Conservation (phyloP, 2,797 vertebrate genomes). For the Hybognathus amarus region DNA sequence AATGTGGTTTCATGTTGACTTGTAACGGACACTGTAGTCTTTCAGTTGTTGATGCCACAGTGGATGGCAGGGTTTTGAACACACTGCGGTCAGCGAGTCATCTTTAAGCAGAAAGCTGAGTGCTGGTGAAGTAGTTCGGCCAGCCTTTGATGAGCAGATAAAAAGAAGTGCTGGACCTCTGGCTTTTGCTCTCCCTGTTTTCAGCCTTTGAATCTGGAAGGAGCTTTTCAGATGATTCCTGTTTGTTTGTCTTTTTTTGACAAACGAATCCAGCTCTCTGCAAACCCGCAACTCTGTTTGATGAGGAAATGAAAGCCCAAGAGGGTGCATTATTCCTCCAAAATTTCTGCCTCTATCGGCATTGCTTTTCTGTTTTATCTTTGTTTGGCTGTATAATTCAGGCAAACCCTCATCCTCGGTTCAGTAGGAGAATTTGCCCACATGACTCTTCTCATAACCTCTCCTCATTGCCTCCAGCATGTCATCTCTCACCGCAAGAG, state of each 20-base stretch:
- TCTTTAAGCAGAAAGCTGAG: slow-evolving; percentile 41
- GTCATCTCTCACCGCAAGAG: slow-evolving; percentile 35
- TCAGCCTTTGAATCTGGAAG: slow-evolving; percentile 35
- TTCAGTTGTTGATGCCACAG: background rate
- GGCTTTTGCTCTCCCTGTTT: slow-evolving; percentile 35
- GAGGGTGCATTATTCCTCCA: slow-evolving; percentile 34
- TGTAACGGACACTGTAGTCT: slow-evolving; percentile 1
- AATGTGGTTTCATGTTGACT: background rate
- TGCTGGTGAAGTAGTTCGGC: slow-evolving; percentile 33
- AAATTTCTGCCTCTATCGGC: slow-evolving; percentile 20
- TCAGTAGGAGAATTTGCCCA: slow-evolving; percentile 23
- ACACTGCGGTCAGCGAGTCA: slow-evolving; percentile 11
- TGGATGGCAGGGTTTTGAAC: slow-evolving; percentile 12
- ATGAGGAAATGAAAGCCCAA: slow-evolving; percentile 54
- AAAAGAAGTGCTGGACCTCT: slow-evolving; percentile 49
- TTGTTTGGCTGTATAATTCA: slow-evolving; percentile 30
- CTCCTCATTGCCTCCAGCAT: slow-evolving; percentile 17
- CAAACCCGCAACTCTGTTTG: slow-evolving; percentile 47
- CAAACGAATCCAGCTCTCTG: slow-evolving; percentile 32
- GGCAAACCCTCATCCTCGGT: background rate
- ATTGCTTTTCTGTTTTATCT: slow-evolving; percentile 41
- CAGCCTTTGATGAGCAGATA: slow-evolving; percentile 54
- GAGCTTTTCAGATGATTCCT: slow-evolving; percentile 27
- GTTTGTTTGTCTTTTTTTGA: slow-evolving; percentile 47
- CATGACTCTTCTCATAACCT: slow-evolving; percentile 35